Conservation (phyloP, 1,140 invertebrate species). For the Heliconius nattereri region DNA sequence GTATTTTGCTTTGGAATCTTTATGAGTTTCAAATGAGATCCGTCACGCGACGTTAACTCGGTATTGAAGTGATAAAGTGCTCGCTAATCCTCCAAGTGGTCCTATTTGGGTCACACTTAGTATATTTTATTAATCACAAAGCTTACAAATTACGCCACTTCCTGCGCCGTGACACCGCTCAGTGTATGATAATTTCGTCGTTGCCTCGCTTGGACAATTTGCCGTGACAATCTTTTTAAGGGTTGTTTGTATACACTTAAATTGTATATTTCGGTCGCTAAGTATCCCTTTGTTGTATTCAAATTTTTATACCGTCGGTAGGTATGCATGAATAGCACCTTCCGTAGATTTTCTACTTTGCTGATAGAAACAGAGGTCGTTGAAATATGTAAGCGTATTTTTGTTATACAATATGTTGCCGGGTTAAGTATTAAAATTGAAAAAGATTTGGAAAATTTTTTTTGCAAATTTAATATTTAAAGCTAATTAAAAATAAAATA, state of each 20-base stretch:
- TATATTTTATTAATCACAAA: conserved; percentile 81
- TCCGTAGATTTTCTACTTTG: conserved; percentile 29
- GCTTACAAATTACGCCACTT: conserved; percentile 79
- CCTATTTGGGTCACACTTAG: conserved; percentile 79
- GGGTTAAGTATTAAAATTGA: neutral
- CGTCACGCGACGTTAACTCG: conserved; percentile 79
- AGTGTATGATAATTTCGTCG: conserved; percentile 77
- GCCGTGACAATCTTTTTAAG: conserved; percentile 60
- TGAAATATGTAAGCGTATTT: conserved; percentile 36
- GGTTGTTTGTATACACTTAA: conserved; percentile 53
- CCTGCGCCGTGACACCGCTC: conserved; percentile 70
- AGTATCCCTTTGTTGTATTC: conserved; percentile 38
- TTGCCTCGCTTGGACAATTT: conserved; percentile 70
- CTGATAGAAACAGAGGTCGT: conserved; percentile 31
- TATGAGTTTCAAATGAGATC: conserved; percentile 80
- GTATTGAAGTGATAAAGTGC: conserved; percentile 80
- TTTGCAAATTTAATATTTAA: neutral
- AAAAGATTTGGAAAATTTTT: no score
- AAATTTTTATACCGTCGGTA: conserved; percentile 33
- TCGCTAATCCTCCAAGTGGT: conserved; percentile 70
- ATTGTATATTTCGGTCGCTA: conserved; percentile 36
- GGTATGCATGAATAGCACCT: conserved; percentile 36
- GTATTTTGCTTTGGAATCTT: conserved; percentile 80
- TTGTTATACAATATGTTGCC: conserved; percentile 2
- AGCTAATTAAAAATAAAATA: no score